A percentile compares a stretch with the other conserved stretches of the same genome.
Evolutionary conservation across 2,888 invertebrate species (phyloP).

Genomic region (Palloptera scutellata): DNA sequence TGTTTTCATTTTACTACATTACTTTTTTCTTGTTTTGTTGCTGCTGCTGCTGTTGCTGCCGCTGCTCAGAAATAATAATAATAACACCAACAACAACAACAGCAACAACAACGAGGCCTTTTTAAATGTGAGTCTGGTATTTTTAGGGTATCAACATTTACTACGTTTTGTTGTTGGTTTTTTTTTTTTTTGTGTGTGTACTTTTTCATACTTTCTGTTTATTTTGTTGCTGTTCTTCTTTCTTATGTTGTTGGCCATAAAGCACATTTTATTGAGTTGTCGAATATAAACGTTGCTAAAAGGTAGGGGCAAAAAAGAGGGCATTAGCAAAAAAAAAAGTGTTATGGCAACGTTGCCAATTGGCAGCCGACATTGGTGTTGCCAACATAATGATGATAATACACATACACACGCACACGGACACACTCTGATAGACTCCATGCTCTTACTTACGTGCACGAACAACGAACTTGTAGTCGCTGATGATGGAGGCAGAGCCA

Average conservation of each 20-base stretch:
- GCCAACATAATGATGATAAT: constrained; percentile 22
- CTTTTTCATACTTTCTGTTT: neutral
- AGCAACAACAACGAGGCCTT: constrained; percentile 12
- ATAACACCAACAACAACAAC: constrained; percentile 8
- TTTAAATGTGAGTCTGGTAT: constrained; percentile 19
- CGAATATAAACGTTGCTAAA: constrained; percentile 38
- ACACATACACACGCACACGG: neutral
- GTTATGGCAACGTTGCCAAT: constrained; percentile 43
- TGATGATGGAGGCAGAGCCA: neutral
- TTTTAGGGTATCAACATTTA: constrained; percentile 10
- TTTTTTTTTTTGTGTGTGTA: constrained; percentile 17
- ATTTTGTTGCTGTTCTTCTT: constrained; percentile 26
- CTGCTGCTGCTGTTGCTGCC: constrained; percentile 7
- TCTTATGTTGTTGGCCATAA: constrained; percentile 51
- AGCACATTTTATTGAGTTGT: constrained; percentile 63
- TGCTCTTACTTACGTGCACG: neutral
- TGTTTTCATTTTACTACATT: constrained; percentile 33
- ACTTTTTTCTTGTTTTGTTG: constrained; percentile 18
- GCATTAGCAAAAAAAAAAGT: neutral
- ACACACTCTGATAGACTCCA: neutral
- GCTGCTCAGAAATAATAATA: constrained; percentile 15
- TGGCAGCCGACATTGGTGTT: constrained; percentile 46
- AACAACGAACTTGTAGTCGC: neutral
- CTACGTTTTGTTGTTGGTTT: constrained; percentile 16
- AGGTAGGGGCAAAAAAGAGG: neutral